Conservation (phyloP, 2,113 vertebrate genomes). For the Myodes glareolus region DNA sequence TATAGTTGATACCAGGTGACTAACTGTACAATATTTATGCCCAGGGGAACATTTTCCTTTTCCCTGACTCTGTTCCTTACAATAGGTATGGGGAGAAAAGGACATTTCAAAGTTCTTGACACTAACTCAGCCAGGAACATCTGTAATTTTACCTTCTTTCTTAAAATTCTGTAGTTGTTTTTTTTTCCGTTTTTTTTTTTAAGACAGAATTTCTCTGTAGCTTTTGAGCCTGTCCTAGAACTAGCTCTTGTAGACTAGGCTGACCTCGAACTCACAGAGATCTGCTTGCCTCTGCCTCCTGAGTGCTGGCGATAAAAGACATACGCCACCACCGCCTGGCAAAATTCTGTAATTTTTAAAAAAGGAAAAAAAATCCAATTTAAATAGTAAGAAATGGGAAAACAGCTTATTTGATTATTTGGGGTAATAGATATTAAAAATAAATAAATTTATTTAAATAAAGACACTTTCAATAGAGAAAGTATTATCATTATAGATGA, state of each 20-base stretch:
- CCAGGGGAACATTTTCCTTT: not conserved
- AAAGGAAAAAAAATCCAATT: not conserved
- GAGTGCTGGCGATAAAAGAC: no score
- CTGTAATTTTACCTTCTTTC: not conserved
- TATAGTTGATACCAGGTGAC: not conserved
- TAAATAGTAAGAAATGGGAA: not conserved
- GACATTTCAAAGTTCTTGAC: not conserved
- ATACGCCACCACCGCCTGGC: no score
- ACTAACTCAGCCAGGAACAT: not conserved
- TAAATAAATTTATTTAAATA: not conserved
- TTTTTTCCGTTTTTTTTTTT: no score
- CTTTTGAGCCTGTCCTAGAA: no score
- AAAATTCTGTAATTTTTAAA: slow-evolving; percentile 8
- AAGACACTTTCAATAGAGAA: not conserved
- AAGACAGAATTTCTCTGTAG: no score
- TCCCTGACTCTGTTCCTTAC: not conserved
- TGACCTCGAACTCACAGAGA: no score
- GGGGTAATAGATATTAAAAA: not conserved
- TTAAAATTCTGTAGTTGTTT: slow-evolving; percentile 14
- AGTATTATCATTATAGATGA: not conserved
- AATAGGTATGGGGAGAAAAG: not conserved
- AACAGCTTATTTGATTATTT: not conserved
- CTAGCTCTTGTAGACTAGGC: no score
- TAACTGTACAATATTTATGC: not conserved
- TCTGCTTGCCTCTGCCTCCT: no score